Conservation (phyloP, 2,113 vertebrate genomes). For the Oryzias woworae region DNA sequence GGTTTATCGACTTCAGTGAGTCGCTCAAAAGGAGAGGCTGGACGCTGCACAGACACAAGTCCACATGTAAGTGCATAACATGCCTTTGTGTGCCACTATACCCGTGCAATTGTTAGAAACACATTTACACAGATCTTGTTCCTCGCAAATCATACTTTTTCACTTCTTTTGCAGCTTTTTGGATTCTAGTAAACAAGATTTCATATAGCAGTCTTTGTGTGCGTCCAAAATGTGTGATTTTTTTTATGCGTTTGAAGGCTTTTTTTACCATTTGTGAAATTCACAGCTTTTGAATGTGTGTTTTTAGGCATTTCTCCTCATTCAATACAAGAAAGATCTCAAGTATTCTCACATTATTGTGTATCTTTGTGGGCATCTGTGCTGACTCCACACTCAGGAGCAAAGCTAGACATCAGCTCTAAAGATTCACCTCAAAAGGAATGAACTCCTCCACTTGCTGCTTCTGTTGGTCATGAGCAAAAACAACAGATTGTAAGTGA, state of each 20-base stretch:
- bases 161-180: not conserved
- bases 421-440: too few species aligned
- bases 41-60: conserved; percentile 31
- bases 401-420: not conserved
- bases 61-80: conserved; percentile 38
- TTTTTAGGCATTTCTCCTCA: conserved; percentile 6
- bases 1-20: conserved; percentile 57
- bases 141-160: conserved; percentile 9
- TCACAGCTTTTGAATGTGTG: not conserved
- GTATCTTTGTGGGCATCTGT: conserved; percentile 33
- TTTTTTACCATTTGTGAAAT: conserved; percentile 2
- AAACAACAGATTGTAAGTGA: too few species aligned
- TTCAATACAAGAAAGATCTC: conserved; percentile 5
- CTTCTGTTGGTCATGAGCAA: too few species aligned
- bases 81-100: conserved; percentile 22
- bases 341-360: conserved; percentile 1
- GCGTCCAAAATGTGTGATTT: conserved; percentile 5
- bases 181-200: not conserved
- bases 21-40: conserved; percentile 36
- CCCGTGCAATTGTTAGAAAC: conserved; percentile 12
- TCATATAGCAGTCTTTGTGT: not conserved
- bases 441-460: too few species aligned
- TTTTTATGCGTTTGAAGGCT: conserved; percentile 5
- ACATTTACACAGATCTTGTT: conserved; percentile 23
- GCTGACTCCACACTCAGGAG: conserved; percentile 10